Percentiles rank a stretch among this genome's conserved stretches.
Evolutionary conservation across 2,888 invertebrate species (phyloP).

Genomic region (Deilephila elpenor): DNA sequence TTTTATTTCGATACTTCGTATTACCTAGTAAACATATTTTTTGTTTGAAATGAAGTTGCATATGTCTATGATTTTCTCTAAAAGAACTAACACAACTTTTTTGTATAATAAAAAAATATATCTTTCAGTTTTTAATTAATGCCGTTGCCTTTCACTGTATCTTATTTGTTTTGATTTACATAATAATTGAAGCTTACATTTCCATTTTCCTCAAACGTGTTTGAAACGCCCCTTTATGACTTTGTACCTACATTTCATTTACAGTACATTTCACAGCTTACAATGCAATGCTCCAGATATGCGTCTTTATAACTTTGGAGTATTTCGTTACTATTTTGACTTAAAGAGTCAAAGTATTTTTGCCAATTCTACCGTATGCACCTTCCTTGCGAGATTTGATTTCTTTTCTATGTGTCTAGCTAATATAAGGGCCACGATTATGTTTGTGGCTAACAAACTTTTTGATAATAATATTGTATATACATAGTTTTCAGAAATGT

Average conservation of each 20-base stretch:
- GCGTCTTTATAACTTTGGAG: not conserved
- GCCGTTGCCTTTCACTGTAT: not conserved
- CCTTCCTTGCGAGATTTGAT: not conserved
- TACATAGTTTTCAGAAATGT: too few species aligned
- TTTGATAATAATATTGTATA: too few species aligned
- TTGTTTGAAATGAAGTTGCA: too few species aligned
- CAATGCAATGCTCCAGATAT: constrained; percentile 1
- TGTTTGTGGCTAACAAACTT: too few species aligned
- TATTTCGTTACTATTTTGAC: not conserved
- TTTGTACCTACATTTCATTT: not conserved
- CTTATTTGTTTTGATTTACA: not conserved
- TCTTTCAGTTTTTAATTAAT: too few species aligned
- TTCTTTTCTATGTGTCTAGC: not conserved
- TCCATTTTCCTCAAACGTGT: not conserved
- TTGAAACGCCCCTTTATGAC: not conserved
- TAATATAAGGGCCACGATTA: too few species aligned
- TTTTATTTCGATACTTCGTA: too few species aligned
- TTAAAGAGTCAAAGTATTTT: not conserved
- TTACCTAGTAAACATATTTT: too few species aligned
- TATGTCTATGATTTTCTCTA: too few species aligned
- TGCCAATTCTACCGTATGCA: not conserved
- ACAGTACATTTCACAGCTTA: not conserved
- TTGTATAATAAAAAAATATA: too few species aligned
- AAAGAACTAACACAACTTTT: too few species aligned
- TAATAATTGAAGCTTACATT: not conserved